Evolutionary conservation across 1,140 invertebrate genomes (phyloP), one percentile per base, ranked within the genome.

Genomic region (Plodia interpunctella): DNA sequence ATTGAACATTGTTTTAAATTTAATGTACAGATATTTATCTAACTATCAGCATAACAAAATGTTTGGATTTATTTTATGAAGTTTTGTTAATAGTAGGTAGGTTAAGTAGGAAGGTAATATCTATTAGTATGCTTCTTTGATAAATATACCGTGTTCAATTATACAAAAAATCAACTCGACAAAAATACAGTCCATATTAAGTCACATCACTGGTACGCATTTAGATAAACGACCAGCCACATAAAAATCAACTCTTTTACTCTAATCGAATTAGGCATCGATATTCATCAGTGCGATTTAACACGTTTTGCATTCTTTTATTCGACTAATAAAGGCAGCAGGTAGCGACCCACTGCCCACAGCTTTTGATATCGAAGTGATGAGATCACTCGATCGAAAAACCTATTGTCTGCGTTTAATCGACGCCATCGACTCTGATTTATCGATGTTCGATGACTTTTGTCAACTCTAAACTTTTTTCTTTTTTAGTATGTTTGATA

Each of bases 231-330:
- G 83, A 80, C 62, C 70, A 74, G 64, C 70, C 80, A 70, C 72
- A 84, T 87, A 86, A 87, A 86, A 88, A 82, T 84, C 81, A 88
- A 84, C 79, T 84, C 75, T 78, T 80, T 78, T 80, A 70, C 69
- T 66, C 81, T 88, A 88, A 88, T 88, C 82, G 82, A 86, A 88
- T 88, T 88, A 88, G 83, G 75, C 66, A 62, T 63, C 65, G 83
- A 88, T 88, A 85, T 69, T 71, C 77, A 87, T 87, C 83, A 72
- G 75, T 74, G 70, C 78, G 72, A 78, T 82, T 85, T 87, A 87
- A 84, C 85, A 88, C 83, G 77, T 84, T 85, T 84, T 78, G 85
- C 82, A 81, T 86, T 85, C 80, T 79, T 83, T 87, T 85, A 79
- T 85, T 68, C 68, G 74, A 69, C 77, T 80, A 85, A 83, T 83